Conservation (phyloP, 2,113 vertebrate genomes). For the Hydrochoerus hydrochaeris region DNA sequence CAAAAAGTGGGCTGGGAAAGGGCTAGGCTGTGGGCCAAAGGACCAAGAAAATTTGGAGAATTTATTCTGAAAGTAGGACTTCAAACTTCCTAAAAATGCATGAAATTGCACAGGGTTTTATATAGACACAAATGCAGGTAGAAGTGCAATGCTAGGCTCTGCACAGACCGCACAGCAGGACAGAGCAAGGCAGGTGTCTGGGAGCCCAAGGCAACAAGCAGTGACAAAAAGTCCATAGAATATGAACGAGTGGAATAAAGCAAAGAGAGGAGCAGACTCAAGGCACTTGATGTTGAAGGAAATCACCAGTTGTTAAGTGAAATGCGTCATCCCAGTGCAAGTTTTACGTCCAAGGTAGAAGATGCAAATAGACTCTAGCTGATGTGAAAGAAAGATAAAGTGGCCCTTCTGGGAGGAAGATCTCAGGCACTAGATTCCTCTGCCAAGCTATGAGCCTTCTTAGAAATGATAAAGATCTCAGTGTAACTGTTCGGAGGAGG, state of each 20-base stretch:
- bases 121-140: constrained; percentile 1
- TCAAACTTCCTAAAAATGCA: background rate
- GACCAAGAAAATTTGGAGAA: background rate
- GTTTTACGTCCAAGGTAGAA: background rate
- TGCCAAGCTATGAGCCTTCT: background rate
- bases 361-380: background rate
- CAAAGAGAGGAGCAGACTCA: background rate
- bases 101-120: background rate
- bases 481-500: background rate
- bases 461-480: background rate
- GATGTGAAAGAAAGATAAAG: background rate
- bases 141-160: background rate
- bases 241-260: background rate
- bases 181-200: background rate
- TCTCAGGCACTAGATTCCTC: background rate
- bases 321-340: background rate
- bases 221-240: background rate
- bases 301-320: background rate
- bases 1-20: background rate
- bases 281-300: background rate
- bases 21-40: background rate
- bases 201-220: background rate
- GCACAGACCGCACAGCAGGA: background rate
- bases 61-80: background rate
- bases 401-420: background rate